Evolutionary conservation across 2,797 vertebrate genomes (phyloP).

Genomic region (Pseudocheirus occidentalis): DNA sequence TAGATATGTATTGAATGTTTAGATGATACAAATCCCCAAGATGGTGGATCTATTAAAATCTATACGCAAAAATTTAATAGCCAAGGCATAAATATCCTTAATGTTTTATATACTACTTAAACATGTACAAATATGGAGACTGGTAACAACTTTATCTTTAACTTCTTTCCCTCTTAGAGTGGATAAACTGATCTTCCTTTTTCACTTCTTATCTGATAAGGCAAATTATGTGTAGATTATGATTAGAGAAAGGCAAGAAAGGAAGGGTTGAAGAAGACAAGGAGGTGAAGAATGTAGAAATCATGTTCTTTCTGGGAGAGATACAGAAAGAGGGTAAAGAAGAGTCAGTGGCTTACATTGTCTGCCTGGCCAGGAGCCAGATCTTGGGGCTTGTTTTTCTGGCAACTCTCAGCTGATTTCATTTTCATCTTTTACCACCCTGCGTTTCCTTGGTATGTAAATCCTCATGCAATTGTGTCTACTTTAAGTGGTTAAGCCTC

Average conservation of each 20-base stretch:
- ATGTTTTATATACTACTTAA: not conserved
- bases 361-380: not conserved
- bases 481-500: not conserved
- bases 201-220: not conserved
- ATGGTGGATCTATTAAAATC: not conserved
- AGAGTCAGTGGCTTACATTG: not conserved
- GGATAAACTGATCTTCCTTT: not conserved
- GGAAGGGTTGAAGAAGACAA: not conserved
- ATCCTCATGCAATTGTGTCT: not conserved
- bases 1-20: not conserved
- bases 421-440: not conserved
- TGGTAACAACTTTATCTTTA: not conserved
- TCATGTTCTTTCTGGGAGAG: not conserved
- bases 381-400: not conserved
- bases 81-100: not conserved
- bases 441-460: not conserved
- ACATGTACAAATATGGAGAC: not conserved
- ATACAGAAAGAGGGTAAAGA: not conserved
- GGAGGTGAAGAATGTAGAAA: not conserved
- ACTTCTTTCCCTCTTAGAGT: not conserved
- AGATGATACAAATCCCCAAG: not conserved
- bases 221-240: not conserved
- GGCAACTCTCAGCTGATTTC: not conserved
- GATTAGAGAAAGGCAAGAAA: not conserved
- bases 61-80: not conserved